Conservation (phyloP, 2,113 vertebrate genomes). For the Proteles cristata region DNA sequence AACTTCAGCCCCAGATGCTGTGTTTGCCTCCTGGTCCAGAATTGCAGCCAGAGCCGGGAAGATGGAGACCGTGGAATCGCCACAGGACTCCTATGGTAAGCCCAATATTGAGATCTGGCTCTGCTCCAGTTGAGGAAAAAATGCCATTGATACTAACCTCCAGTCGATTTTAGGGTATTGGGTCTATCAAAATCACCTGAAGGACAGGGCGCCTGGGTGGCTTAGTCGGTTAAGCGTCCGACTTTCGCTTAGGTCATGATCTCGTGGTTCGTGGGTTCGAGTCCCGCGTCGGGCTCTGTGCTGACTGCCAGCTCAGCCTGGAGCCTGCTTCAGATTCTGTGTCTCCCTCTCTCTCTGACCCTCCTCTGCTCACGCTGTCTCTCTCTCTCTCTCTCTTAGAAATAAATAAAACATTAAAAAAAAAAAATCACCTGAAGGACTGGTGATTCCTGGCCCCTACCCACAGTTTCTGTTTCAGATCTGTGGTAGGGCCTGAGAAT, state of each 20-base stretch:
- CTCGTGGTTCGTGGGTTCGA: too few relatives aligned
- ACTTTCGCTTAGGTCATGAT: too few relatives aligned
- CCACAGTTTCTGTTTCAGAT: not conserved
- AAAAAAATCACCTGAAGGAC: not conserved
- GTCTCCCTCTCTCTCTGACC: too few relatives aligned
- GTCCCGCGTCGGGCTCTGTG: too few relatives aligned
- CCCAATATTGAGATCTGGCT: not conserved
- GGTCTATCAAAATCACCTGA: not conserved
- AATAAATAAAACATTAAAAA: too few relatives aligned
- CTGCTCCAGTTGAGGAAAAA: not conserved
- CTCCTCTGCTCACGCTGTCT: too few relatives aligned
- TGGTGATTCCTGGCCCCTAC: not conserved
- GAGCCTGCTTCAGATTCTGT: too few relatives aligned
- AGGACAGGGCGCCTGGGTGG: too few relatives aligned
- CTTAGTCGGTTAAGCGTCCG: too few relatives aligned
- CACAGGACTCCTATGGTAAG: conserved; percentile 18
- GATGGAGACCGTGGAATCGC: fast-evolving
- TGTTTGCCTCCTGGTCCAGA: conserved; percentile 64
- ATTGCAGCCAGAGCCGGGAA: not conserved
- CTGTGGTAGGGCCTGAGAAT: not conserved
- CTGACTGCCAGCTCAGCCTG: too few relatives aligned
- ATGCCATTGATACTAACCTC: not conserved
- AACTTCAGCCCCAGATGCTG: not conserved
- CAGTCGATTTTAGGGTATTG: not conserved
- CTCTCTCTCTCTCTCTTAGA: too few relatives aligned